A percentile compares a stretch with the other conserved stretches of the same genome.
phyloP scores from a whole-genome alignment of 1,140 invertebrate genomes.

The Triops cancriformis region DNA sequence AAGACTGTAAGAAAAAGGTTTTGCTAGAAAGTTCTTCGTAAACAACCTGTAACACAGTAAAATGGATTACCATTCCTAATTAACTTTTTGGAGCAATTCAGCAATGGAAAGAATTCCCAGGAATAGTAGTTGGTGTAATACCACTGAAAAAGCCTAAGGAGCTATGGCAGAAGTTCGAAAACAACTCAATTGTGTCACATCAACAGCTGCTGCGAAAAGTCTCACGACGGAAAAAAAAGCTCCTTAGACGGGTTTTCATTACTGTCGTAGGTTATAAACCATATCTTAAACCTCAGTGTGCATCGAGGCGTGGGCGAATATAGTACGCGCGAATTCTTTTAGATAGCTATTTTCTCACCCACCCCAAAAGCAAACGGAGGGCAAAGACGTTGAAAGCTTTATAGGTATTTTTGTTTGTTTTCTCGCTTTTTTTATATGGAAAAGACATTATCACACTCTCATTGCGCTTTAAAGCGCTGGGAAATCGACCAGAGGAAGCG shows the following conservation, averaged over 20 bases:
- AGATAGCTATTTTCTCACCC: too few relatives aligned
- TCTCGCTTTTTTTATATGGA: neutral
- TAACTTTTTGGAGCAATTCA: neutral
- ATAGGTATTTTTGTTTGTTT: too few relatives aligned
- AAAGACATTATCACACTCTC: neutral
- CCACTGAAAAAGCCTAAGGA: too few relatives aligned
- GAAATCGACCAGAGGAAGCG: neutral
- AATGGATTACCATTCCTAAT: neutral
- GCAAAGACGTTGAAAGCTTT: too few relatives aligned
- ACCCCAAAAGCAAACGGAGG: too few relatives aligned
- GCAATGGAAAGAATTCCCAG: too few relatives aligned
- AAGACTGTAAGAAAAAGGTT: neutral
- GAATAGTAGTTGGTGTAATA: too few relatives aligned
- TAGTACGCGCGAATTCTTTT: neutral
- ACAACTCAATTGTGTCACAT: neutral
- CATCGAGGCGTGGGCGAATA: neutral
- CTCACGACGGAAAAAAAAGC: neutral
- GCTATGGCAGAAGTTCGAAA: neutral
- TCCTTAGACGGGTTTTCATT: neutral
- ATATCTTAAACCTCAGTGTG: neutral
- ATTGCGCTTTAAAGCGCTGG: neutral
- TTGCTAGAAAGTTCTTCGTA: neutral
- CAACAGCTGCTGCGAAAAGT: conserved; percentile 1
- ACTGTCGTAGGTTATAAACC: neutral
- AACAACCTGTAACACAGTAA: neutral